Base-by-base conservation (phyloP, 2,888 invertebrate genomes). In the Apotomis betuletana region DNA sequence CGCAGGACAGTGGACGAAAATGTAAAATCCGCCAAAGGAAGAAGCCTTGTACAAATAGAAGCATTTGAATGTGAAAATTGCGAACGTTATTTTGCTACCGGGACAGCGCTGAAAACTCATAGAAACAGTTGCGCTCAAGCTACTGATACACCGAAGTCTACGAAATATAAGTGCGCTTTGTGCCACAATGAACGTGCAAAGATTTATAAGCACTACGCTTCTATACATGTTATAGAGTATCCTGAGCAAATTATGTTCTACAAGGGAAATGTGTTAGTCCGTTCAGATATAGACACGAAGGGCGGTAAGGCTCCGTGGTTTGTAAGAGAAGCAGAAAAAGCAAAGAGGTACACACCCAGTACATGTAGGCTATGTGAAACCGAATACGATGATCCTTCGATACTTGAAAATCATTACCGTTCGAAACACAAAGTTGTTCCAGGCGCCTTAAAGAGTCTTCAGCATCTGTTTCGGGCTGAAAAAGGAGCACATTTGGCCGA, bases 361-460 rank as follows among this genome's bases (percentile, higher is more conserved):
- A 59, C 15, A 1, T 72, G 27, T 59, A 69, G 51, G 67, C 61
- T 72, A 57, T 68, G 72, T 70, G 63, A 65, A 4, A 55, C n/a
- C 12, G 44, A 27, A 4, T 65, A 55, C 15, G n/a, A n/a, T 0
- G 15, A 15, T 4, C 15, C 57, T 6, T 57, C 6, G 10, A 5
- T 65, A n/a, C 44, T 65, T 27, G 55, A 36, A 6, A 46, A n/a
- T 6, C 65, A 65, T 57, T 65, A 65, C n/a, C n/a, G 15, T 10
- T 5, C 0, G 15, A n/a, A 36, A 5, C 65, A 65, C 54, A 65
- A 57, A 9, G 36, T 65, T 46, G 55, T 55, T 8, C 27, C 12
- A n/a, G n/a, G 55, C 46, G 46, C 36, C n/a, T 57, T 57, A 54
- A 36, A 65, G n/a, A 36, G 27, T 2, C 65, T 65, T 8, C 27